These are phyloP conservation scores for Sarcoramphus papa DNA, from an alignment of 2,797 vertebrate genomes.

Conservation along the genomic window DNA sequence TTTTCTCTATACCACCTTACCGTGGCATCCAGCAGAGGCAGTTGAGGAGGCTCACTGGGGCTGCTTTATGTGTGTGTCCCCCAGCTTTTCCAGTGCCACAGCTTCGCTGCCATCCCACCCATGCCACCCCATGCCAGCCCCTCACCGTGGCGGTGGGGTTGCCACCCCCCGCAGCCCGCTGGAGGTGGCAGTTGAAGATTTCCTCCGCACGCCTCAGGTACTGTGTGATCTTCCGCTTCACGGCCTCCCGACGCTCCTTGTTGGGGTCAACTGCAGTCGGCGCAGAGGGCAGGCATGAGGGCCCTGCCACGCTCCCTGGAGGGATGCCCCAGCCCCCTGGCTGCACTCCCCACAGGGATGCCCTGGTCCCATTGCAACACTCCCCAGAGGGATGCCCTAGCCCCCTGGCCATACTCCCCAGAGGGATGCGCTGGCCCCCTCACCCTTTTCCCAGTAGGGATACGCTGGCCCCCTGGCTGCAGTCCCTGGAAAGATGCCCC, in stretches of 20 bases:
- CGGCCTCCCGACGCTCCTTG: constrained; percentile 92
- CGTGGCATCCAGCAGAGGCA: background rate
- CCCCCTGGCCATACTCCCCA: background rate
- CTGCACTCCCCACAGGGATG: too few species aligned
- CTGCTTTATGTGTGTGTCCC: accelerated
- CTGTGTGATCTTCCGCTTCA: constrained; percentile 94
- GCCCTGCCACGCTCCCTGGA: background rate
- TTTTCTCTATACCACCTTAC: background rate
- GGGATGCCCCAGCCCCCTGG: background rate
- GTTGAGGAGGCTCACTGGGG: background rate
- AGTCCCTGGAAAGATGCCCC: too few species aligned
- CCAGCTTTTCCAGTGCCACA: background rate
- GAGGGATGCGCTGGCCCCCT: too few species aligned
- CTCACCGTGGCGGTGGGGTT: constrained; percentile 80
- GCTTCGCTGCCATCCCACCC: background rate
- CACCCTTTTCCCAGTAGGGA: background rate
- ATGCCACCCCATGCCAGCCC: accelerated
- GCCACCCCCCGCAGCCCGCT: constrained; percentile 80
- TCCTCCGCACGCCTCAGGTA: constrained; percentile 95
- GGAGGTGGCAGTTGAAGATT: constrained; percentile 95
- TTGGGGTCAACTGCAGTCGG: constrained; percentile 88
- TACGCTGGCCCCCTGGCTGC: background rate
- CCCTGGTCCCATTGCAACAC: accelerated
- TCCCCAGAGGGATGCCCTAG: background rate
- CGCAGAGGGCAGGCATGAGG: background rate